Evolutionary conservation across 2,888 invertebrate species (phyloP).

Genomic region (Argyresthia albistria): DNA sequence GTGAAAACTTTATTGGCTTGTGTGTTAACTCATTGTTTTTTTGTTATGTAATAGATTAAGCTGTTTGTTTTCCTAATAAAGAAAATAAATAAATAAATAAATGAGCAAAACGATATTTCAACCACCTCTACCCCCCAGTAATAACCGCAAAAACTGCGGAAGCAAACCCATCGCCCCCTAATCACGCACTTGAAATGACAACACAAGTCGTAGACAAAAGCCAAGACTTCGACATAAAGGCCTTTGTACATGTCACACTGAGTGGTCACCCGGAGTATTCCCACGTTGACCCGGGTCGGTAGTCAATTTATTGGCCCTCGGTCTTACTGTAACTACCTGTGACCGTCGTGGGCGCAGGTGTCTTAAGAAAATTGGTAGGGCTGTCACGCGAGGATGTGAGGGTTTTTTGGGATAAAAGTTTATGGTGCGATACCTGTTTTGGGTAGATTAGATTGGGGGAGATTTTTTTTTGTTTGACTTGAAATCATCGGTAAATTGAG

Average conservation of each 20-base stretch:
- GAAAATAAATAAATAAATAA: no score
- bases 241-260: conserved; percentile 35
- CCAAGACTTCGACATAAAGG: no score
- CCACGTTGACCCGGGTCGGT: conserved; percentile 62
- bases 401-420: no score
- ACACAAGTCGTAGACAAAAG: no score
- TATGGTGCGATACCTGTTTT: no score
- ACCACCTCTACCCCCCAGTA: neutral
- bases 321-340: conserved; percentile 52
- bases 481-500: no score
- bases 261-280: conserved; percentile 40
- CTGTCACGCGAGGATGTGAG: conserved; percentile 17
- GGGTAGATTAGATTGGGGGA: no score
- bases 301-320: conserved; percentile 59
- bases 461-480: neutral
- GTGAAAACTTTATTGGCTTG: no score
- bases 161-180: neutral
- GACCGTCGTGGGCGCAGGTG: conserved; percentile 48
- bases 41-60: no score
- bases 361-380: conserved; percentile 47
- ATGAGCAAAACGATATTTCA: neutral
- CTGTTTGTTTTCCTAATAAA: no score
- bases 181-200: conserved; percentile 2
- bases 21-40: no score
- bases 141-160: neutral